phyloP scores from a whole-genome alignment of 2,888 invertebrate genomes.

The Pristionchus maxplancki region DNA sequence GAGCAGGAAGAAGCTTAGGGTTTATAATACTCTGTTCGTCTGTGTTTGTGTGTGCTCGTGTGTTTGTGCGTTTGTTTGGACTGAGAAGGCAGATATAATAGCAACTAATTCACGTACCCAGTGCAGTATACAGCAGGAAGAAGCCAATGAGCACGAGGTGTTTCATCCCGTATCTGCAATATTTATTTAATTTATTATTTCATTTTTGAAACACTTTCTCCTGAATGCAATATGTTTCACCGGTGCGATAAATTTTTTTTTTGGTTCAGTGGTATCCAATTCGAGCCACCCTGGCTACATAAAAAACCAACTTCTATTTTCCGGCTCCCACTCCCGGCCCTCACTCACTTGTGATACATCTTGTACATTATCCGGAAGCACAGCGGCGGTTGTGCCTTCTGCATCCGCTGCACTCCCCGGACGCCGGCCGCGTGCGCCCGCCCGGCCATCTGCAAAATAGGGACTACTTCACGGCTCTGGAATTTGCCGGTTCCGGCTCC shows the following conservation, averaged over 20 bases:
- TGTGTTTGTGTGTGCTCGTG: no score
- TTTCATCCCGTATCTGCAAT: conserved; percentile 57
- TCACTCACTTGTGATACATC: conserved; percentile 68
- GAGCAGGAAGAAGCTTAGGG: no score
- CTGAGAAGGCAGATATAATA: no score
- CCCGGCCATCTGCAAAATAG: conserved; percentile 63
- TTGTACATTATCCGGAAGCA: conserved; percentile 65
- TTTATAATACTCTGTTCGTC: no score
- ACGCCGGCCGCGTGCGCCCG: conserved; percentile 67
- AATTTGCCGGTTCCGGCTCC: neutral
- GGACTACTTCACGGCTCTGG: neutral
- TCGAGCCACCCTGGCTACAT: no score
- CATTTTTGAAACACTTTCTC: no score
- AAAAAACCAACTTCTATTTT: neutral
- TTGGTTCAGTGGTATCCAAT: no score
- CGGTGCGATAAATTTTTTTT: no score
- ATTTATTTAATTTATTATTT: neutral
- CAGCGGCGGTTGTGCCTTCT: conserved; percentile 64
- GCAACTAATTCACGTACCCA: conserved; percentile 52
- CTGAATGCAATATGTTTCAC: no score
- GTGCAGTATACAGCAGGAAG: conserved; percentile 63
- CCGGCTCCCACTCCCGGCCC: neutral
- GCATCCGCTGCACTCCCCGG: conserved; percentile 60
- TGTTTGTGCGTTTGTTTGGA: no score
- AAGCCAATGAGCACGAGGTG: conserved; percentile 66